Evolutionary conservation across 2,797 vertebrate species (phyloP).

Genomic region (Eleutherodactylus coqui): DNA sequence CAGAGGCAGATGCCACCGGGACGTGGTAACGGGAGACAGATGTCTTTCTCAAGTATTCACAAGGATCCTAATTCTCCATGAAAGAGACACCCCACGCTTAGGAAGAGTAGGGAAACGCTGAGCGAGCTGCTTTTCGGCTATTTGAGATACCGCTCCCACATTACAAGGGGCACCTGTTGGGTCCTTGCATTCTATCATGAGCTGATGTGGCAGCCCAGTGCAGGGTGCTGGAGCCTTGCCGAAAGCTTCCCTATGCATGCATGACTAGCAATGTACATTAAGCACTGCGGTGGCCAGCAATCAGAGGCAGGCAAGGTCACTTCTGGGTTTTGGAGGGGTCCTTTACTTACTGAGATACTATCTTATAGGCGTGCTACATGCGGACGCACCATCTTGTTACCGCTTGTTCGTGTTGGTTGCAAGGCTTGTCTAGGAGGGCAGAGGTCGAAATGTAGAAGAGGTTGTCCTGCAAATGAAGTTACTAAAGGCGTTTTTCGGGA

Average conservation of each 20-base stretch:
- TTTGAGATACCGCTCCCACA: slow-evolving; percentile 58
- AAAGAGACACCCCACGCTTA: slow-evolving; percentile 51
- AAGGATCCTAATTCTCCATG: slow-evolving; percentile 42
- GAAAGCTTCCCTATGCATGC: background rate
- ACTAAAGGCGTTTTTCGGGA: no score
- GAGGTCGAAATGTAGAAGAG: no score
- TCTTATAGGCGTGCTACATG: background rate
- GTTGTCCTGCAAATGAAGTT: no score
- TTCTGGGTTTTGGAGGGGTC: background rate
- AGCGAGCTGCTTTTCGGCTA: slow-evolving; percentile 31
- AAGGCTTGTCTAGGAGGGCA: no score
- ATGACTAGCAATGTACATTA: background rate
- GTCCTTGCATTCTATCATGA: slow-evolving; percentile 52
- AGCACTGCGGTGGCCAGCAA: background rate
- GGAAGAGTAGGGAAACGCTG: slow-evolving; percentile 44
- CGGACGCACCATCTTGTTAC: no score
- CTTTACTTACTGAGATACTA: background rate
- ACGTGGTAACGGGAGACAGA: slow-evolving; percentile 60
- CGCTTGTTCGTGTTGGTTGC: no score
- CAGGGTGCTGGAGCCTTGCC: slow-evolving; percentile 27
- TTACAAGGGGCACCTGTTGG: slow-evolving; percentile 53
- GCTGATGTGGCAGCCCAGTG: slow-evolving; percentile 1
- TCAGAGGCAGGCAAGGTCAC: background rate
- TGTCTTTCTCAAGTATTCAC: slow-evolving; percentile 57
- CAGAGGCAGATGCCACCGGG: slow-evolving; percentile 54